phyloP scores from a whole-genome alignment of 2,113 vertebrate species.

The Campylorhamphus procurvoides region DNA sequence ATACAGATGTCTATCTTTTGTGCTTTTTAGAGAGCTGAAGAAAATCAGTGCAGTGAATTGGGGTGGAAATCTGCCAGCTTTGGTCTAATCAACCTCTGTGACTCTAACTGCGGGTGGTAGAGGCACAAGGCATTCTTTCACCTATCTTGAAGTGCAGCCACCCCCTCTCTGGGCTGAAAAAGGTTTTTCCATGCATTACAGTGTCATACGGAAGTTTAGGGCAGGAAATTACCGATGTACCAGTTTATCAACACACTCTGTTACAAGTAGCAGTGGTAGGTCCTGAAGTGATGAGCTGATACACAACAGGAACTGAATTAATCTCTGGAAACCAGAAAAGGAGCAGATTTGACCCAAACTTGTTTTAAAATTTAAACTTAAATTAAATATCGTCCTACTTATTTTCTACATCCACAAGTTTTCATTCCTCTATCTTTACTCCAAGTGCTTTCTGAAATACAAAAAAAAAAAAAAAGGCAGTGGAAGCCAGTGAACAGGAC shows the following conservation, averaged over 20 bases:
- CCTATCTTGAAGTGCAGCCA: neutral
- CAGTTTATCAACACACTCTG: neutral
- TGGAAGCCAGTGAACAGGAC: neutral
- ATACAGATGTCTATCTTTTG: neutral
- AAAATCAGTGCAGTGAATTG: neutral
- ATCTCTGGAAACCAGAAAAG: neutral
- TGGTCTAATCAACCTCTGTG: neutral
- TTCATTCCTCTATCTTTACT: neutral
- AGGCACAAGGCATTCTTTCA: neutral
- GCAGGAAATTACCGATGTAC: neutral
- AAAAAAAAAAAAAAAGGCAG: neutral
- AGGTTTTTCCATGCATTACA: neutral
- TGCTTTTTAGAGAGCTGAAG: neutral
- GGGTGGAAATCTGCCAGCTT: conserved; percentile 10
- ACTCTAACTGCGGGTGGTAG: neutral
- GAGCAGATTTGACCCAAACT: neutral
- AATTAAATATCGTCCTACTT: neutral
- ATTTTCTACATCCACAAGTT: neutral
- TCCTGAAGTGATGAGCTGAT: neutral
- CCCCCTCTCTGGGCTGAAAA: neutral
- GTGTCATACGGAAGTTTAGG: neutral
- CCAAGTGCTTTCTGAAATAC: neutral
- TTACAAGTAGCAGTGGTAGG: neutral
- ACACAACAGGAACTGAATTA: neutral
- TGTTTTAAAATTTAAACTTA: neutral